A percentile compares a stretch with the other conserved stretches of the same genome.
Conservation (phyloP, 2,888 invertebrate species). For the Cartodere bifasciata region DNA sequence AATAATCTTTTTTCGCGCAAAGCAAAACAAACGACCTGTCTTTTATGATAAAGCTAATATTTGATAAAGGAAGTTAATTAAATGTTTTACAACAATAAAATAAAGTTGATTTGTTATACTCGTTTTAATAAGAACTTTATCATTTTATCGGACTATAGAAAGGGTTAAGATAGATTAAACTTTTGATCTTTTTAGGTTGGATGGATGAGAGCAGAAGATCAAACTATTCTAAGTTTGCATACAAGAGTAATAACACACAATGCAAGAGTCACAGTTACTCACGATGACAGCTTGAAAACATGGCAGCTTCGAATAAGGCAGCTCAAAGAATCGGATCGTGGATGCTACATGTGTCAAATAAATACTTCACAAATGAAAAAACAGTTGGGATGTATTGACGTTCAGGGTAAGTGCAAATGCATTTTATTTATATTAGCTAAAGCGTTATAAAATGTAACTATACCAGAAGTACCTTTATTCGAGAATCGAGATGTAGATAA, state of each 20-base stretch:
- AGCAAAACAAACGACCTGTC: too few species aligned
- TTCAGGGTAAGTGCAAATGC: conserved; percentile 47
- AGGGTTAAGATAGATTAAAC: not conserved
- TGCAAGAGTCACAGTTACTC: conserved; percentile 53
- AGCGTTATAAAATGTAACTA: too few species aligned
- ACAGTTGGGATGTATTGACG: conserved; percentile 64
- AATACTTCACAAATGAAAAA: conserved; percentile 68
- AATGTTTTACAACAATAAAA: too few species aligned
- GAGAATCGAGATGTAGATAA: too few species aligned
- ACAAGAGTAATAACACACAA: conserved; percentile 65
- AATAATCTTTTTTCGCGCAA: too few species aligned
- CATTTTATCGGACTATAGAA: not conserved
- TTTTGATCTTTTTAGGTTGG: conserved; percentile 45
- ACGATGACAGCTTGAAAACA: conserved; percentile 57
- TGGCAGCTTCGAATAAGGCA: conserved; percentile 65
- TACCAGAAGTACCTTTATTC: too few species aligned
- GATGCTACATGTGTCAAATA: conserved; percentile 72
- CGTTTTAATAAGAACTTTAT: not conserved
- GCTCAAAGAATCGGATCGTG: conserved; percentile 58
- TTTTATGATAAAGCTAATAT: too few species aligned
- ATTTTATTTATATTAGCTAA: too few species aligned
- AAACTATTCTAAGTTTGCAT: conserved; percentile 61
- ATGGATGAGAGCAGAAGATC: conserved; percentile 64
- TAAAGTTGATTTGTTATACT: too few species aligned
- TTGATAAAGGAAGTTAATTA: too few species aligned